Percentiles rank a stretch among this genome's conserved stretches.
Evolutionary conservation across 64 coral and sea anemone genomes (phyloP).

Genomic region (Pachyseris speciosa): DNA sequence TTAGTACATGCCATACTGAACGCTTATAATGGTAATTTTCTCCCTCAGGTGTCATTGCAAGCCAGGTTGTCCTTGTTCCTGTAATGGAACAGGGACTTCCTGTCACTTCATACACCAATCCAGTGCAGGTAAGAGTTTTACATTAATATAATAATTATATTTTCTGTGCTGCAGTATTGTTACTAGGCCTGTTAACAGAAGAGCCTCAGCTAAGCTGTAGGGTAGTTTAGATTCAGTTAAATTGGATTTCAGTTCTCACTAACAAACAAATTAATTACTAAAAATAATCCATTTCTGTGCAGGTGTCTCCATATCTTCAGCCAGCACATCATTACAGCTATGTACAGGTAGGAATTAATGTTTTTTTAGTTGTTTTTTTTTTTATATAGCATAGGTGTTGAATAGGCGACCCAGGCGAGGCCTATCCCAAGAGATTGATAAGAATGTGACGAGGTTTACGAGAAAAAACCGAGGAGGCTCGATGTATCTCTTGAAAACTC

Average conservation of each 20-base stretch:
- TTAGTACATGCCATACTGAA: no score
- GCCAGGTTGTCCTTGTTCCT: conserved; percentile 3
- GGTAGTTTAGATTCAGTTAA: no score
- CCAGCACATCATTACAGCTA: neutral
- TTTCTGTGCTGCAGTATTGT: neutral
- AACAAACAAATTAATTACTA: no score
- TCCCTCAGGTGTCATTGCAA: neutral
- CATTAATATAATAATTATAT: neutral
- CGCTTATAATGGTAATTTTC: neutral
- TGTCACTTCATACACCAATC: neutral
- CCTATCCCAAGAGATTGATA: no score
- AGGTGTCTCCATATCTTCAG: neutral
- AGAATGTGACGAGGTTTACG: no score
- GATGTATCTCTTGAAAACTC: no score
- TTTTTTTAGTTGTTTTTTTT: neutral
- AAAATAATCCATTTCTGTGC: neutral
- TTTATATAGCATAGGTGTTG: no score
- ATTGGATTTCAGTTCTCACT: no score
- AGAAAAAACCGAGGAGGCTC: no score
- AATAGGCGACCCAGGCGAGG: no score
- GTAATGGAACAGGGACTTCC: neutral
- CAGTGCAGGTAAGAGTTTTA: neutral
- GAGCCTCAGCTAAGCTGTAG: no score
- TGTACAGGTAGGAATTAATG: neutral
- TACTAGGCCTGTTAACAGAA: no score